Percentiles rank a stretch among this genome's conserved stretches.
phyloP scores from a whole-genome alignment of 1,140 invertebrate species.

The Cotesia vestalis region DNA sequence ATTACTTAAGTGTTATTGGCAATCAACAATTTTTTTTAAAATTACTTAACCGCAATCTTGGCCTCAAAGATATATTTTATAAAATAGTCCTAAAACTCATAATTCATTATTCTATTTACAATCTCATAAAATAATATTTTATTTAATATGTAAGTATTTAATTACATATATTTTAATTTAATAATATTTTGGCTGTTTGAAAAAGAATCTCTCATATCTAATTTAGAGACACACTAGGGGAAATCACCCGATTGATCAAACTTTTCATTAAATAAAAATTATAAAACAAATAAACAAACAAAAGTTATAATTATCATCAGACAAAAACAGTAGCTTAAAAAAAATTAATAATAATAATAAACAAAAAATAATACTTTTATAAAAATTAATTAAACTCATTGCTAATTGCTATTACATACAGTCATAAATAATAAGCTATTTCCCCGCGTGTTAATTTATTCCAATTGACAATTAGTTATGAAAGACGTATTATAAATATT shows the following conservation, averaged over 20 bases:
- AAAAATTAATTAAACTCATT: too few relatives aligned
- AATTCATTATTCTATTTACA: slow-evolving; percentile 60
- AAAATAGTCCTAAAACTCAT: slow-evolving; percentile 48
- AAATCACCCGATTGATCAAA: neutral
- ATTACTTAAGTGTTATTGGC: neutral
- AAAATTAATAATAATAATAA: neutral
- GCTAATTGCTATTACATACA: too few relatives aligned
- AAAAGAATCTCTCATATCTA: slow-evolving; percentile 28
- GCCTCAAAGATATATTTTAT: slow-evolving; percentile 36
- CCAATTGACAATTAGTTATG: slow-evolving; percentile 27
- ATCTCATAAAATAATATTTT: slow-evolving; percentile 59
- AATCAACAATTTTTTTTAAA: neutral
- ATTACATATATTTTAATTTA: slow-evolving; percentile 24
- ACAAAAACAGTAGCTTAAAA: neutral
- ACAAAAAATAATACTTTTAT: too few relatives aligned
- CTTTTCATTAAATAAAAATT: too few relatives aligned
- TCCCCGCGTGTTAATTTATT: neutral
- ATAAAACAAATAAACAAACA: too few relatives aligned
- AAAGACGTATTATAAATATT: slow-evolving; percentile 19
- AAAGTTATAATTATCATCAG: too few relatives aligned
- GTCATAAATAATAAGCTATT: neutral
- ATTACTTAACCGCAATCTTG: neutral
- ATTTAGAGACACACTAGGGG: neutral
- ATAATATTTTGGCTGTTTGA: slow-evolving; percentile 35
- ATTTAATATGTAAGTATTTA: slow-evolving; percentile 40